Conservation (phyloP, 2,797 vertebrate genomes). For the Takifugu ocellatus region DNA sequence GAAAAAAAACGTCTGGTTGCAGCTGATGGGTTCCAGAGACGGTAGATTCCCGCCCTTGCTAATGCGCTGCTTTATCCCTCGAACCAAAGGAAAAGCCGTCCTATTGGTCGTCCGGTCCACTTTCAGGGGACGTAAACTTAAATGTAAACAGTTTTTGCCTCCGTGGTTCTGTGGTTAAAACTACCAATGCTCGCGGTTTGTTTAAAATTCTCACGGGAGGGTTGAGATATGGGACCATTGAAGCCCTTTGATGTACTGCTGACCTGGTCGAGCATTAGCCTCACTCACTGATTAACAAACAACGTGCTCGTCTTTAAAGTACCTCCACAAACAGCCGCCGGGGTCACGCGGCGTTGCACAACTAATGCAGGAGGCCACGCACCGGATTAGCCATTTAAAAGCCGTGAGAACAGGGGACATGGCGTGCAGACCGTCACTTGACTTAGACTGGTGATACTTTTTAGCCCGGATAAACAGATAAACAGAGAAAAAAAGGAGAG, state of each 20-base stretch:
- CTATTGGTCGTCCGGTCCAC: neutral
- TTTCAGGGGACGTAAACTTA: too few species aligned
- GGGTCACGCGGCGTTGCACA: slow-evolving; percentile 40
- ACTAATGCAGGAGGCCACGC: slow-evolving; percentile 50
- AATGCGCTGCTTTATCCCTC: too few species aligned
- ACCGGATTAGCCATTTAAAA: slow-evolving; percentile 40
- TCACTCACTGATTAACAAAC: slow-evolving; percentile 49
- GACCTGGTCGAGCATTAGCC: slow-evolving; percentile 28
- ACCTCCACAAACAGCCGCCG: slow-evolving; percentile 8
- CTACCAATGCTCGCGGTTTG: neutral
- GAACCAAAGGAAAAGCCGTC: slow-evolving; percentile 4
- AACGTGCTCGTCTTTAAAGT: slow-evolving; percentile 51
- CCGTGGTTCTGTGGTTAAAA: neutral
- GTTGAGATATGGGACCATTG: slow-evolving; percentile 27
- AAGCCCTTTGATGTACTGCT: slow-evolving; percentile 31
- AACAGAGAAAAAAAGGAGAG: neutral
- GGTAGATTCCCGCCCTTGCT: neutral
- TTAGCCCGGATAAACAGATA: neutral
- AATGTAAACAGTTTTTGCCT: too few species aligned
- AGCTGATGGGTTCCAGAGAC: slow-evolving; percentile 64
- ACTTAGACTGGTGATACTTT: slow-evolving; percentile 12
- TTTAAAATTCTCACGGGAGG: neutral
- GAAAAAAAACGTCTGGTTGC: slow-evolving; percentile 42
- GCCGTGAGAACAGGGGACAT: slow-evolving; percentile 32
- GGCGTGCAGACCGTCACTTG: slow-evolving; percentile 8